Evolutionary conservation across 2,888 invertebrate genomes (phyloP), one percentile per base, ranked within the genome.

Genomic region (Sphecodes monilicornis): DNA sequence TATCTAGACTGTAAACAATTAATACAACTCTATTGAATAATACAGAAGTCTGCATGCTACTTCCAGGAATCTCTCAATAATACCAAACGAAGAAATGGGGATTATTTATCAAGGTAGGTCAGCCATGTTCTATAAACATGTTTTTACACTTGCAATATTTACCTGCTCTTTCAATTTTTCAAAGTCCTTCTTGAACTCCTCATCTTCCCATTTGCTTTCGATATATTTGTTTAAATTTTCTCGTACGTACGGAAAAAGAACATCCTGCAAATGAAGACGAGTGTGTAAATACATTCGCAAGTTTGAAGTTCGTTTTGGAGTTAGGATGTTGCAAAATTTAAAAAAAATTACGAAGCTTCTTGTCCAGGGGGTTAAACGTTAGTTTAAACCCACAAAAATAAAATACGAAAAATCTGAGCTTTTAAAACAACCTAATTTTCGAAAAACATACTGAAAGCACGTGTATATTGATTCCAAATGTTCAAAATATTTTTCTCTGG

Each of bases 171-270:
- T 95, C 43, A 98, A 95, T 50, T 96, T 96, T 32, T 95, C 94
- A 5, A 98, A 96, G 68, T 97, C 97, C 79, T 95, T 95, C 93
- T 97, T 96, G 50, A 97, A 97, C 74, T 96, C 96, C 1, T 96
- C 96, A 0, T 95, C 95, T 66, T 97, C 96, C 97, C 97, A 98
- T 89, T 97, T 96, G 41, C 95, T 95, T 82, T 96, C 96, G 76
- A 99, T 94, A 93, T 97, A 98, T 76, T 96, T 95, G 91, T 97
- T 96, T 39, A 97, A 96, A 93, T 98, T 97, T 85, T 97, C 96
- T 89, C 96, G 96, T 0, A 97, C 97, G 93, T 97, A 98, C 0
- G 97, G 97, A 92, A 97, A 98, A 60, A 98, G 95, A 32, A 96
- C 96, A 85, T 98, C 97, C 97, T 98, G 79, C 11, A 46, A 89